A percentile compares a stretch with the other conserved stretches of the same genome.
Conservation (phyloP, 2,113 vertebrate species). For the Alouatta palliata region DNA sequence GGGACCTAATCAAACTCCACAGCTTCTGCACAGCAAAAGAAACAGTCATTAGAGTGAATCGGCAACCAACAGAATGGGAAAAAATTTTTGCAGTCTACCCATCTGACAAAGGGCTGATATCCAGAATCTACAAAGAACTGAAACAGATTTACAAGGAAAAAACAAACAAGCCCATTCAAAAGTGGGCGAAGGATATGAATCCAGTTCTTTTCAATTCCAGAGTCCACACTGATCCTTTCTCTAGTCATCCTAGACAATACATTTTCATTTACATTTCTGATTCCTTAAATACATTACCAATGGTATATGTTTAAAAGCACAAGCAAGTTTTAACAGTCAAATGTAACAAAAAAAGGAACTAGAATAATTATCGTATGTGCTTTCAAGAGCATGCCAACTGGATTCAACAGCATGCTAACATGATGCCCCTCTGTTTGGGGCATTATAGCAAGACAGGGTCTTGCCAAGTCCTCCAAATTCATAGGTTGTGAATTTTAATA, state of each 20-base stretch:
- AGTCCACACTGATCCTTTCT: not conserved
- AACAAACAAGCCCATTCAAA: too few relatives aligned
- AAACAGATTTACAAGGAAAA: too few relatives aligned
- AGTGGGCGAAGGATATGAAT: too few relatives aligned
- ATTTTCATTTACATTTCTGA: constrained; percentile 13
- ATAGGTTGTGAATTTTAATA: constrained; percentile 39
- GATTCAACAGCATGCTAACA: not conserved
- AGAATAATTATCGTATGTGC: not conserved
- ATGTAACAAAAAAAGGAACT: not conserved
- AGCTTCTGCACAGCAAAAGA: too few relatives aligned
- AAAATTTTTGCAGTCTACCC: too few relatives aligned
- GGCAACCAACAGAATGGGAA: too few relatives aligned
- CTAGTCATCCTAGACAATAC: not conserved
- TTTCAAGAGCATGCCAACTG: not conserved
- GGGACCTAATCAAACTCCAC: too few relatives aligned
- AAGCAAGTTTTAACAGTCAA: constrained; percentile 5
- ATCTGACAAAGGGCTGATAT: too few relatives aligned
- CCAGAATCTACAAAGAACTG: too few relatives aligned
- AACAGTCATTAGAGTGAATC: too few relatives aligned
- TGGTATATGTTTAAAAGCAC: not conserved
- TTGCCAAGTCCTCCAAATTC: not conserved
- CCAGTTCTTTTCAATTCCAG: not conserved
- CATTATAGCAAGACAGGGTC: not conserved
- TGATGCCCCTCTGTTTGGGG: not conserved
- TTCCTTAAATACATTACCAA: constrained; percentile 8